Base-by-base conservation (phyloP, 2,888 invertebrate species). In the Onchidella celtica region DNA sequence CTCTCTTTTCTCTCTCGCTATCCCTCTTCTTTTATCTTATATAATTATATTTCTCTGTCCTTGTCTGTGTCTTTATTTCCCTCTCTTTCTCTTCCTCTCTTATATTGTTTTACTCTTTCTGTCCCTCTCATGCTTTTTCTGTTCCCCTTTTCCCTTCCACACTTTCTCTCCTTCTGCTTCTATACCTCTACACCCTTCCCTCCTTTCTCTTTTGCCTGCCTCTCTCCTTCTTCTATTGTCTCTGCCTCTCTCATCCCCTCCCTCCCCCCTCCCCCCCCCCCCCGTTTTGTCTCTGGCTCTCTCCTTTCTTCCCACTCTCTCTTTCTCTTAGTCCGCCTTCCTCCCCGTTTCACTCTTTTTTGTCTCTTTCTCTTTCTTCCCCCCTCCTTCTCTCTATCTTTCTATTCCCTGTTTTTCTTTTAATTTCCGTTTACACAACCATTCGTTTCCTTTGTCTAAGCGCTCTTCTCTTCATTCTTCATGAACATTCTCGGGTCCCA, bases 361-460 rank as follows among this genome's bases (percentile, higher is more conserved):
- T 55, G 40, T 72, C 61, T 61, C 61, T 36, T 74, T 74, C 74
- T 74, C 61, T 68, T 74, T 74, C 74, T 74, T 74, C 74, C 61
- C 36, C 65, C 38, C 40, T 40, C 38, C 65, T 66, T 76, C 40
- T 66, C 38, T 76, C 66, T 65, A 17, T 40, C 65, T 65, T 38
- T 76, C 40, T 47, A 65, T 65, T 29, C 40, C 40, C 40, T 63
- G n/a, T 47, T 40, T 65, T 38, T 65, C 40, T 66, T 63, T 63
- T 40, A 65, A 65, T 29, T 63, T 76, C 65, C 65, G 36, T 66
- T 65, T 63, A 38, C 38, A 65, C 29, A 65, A 40, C 40, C 47
- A 40, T 11, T 76, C 21, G 27, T 40, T 40, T 40, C 40, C 61
- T 38, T 61, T 34, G 36, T 59, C 57, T 27, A 47, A 9, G 32